Percentiles rank a stretch among this genome's conserved stretches.
These are phyloP conservation scores for Cartodere bifasciata DNA, from an alignment of 2,888 invertebrate species.

Conservation along the genomic window DNA sequence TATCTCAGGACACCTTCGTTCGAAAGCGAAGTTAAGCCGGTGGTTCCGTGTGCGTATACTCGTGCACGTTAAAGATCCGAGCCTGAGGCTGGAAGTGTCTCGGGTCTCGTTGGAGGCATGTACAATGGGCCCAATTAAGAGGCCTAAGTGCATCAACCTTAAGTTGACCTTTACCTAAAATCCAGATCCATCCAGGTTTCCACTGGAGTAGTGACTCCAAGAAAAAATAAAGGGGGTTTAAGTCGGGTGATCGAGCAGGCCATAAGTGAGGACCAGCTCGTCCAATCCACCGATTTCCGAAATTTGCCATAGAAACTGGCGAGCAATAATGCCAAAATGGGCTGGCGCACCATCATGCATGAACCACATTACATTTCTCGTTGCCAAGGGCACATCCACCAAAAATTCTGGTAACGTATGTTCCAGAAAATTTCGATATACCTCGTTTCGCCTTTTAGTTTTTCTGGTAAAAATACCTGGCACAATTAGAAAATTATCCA, in stretches of 20 bases:
- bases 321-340: slow-evolving; percentile 15
- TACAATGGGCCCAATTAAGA: no score
- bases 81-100: no score
- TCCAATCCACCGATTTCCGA: slow-evolving; percentile 14
- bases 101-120: no score
- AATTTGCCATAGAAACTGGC: slow-evolving; percentile 8
- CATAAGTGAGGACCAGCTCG: slow-evolving; percentile 15
- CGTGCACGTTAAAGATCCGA: no score
- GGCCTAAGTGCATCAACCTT: no score
- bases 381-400: slow-evolving; percentile 15
- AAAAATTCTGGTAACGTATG: no score
- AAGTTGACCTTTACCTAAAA: no score
- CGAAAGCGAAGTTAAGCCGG: no score
- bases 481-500: slow-evolving; percentile 11
- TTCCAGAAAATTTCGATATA: slow-evolving; percentile 11
- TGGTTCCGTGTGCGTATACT: no score
- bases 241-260: slow-evolving; percentile 15
- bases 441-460: slow-evolving; percentile 10
- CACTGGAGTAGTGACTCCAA: no score
- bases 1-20: no score
- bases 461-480: slow-evolving; percentile 13
- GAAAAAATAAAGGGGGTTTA: slow-evolving; percentile 8
- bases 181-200: slow-evolving; percentile 7
- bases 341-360: slow-evolving; percentile 21
- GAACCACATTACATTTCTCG: slow-evolving; percentile 19